Conservation (phyloP, 2,113 vertebrate species). For the Leptobrachium ailaonicum region DNA sequence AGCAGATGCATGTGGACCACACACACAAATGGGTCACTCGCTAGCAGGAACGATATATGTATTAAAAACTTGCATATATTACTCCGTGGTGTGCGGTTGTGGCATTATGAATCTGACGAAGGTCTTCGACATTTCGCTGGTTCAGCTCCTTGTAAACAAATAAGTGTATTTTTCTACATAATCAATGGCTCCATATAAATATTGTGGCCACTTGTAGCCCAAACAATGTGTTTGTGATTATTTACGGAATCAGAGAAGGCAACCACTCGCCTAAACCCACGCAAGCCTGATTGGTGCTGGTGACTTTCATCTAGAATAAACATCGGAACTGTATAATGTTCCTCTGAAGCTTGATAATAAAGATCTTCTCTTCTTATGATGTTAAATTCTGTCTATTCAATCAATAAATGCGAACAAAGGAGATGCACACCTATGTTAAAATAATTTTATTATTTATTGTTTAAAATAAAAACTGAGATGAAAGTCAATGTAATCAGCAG, state of each 20-base stretch:
- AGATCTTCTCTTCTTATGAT: no score
- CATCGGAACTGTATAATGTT: no score
- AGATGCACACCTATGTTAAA: no score
- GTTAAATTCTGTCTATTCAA: no score
- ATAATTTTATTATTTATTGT: no score
- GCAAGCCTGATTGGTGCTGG: not conserved
- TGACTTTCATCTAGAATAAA: not conserved
- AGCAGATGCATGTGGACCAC: not conserved
- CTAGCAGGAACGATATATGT: not conserved
- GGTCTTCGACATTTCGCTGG: not conserved
- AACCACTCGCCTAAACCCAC: not conserved
- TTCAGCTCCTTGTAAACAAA: not conserved
- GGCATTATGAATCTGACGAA: not conserved
- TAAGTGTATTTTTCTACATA: not conserved
- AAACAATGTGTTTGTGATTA: not conserved
- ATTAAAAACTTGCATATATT: not conserved
- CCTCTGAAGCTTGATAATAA: no score
- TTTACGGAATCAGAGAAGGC: not conserved
- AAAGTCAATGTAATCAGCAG: no score
- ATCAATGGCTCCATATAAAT: not conserved
- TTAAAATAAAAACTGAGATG: no score
- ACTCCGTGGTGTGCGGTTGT: not conserved
- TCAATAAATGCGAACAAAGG: no score
- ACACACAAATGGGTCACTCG: no score
- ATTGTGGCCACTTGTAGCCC: not conserved